Conservation (phyloP, 1,140 invertebrate genomes). For the Heliothis virescens region DNA sequence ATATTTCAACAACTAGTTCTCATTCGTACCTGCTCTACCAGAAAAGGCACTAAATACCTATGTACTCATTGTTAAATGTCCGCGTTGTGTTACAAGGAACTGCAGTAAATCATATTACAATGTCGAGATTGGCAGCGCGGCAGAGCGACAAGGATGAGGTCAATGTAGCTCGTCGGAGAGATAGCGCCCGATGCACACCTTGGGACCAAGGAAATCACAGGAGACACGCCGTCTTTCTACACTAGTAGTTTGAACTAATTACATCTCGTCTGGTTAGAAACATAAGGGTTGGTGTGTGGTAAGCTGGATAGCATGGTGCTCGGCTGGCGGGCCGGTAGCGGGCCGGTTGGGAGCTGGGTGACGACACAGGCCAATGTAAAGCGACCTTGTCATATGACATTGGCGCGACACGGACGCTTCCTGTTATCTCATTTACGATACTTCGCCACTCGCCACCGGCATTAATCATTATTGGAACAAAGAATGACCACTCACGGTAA, state of each 20-base stretch:
- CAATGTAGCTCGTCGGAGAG: constrained; percentile 22
- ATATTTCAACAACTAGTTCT: not conserved
- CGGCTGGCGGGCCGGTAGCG: constrained; percentile 1
- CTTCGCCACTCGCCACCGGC: constrained; percentile 76
- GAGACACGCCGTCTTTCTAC: no score
- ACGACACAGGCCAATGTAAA: constrained; percentile 35
- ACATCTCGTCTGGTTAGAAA: not conserved
- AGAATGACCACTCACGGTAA: constrained; percentile 85
- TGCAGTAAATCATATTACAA: constrained; percentile 36
- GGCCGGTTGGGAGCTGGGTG: constrained; percentile 3
- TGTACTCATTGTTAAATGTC: constrained; percentile 2
- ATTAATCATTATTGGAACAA: constrained; percentile 85
- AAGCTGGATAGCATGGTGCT: not conserved
- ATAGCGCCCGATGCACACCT: constrained; percentile 16
- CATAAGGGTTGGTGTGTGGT: not conserved
- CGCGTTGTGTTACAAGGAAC: constrained; percentile 27
- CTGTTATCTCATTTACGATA: constrained; percentile 81
- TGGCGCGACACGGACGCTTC: constrained; percentile 77
- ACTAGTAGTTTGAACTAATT: not conserved
- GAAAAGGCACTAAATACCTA: no score
- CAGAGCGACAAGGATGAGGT: constrained; percentile 39
- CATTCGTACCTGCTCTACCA: not conserved
- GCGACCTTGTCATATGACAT: constrained; percentile 77
- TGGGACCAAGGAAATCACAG: constrained; percentile 12
- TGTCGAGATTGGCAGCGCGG: constrained; percentile 29